These are phyloP conservation scores for Pseudomugil tenellus DNA, from an alignment of 2,797 vertebrate genomes.

Conservation along the genomic window DNA sequence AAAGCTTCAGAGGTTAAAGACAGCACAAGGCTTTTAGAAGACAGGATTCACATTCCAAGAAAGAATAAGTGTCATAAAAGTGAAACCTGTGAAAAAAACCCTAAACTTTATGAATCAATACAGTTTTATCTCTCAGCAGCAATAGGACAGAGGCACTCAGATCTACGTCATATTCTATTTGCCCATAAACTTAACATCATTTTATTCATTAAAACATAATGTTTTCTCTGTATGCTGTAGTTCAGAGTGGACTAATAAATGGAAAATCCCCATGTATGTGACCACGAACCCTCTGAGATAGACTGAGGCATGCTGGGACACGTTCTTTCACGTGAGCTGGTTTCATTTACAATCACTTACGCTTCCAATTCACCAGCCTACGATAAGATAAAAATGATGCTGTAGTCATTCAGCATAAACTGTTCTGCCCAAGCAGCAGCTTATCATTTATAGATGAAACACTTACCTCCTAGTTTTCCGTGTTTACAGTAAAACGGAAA, in stretches of 20 bases:
- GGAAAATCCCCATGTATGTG: constrained; percentile 6
- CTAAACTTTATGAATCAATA: constrained; percentile 5
- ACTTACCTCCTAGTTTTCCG: constrained; percentile 42
- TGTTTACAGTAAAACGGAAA: constrained; percentile 37
- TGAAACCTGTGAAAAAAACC: background rate
- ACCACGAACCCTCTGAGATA: constrained; percentile 25
- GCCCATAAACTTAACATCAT: constrained; percentile 3
- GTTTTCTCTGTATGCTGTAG: background rate
- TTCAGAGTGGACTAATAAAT: background rate
- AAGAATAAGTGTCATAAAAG: constrained; percentile 25
- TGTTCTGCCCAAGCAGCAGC: constrained; percentile 25
- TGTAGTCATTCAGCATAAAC: constrained; percentile 10
- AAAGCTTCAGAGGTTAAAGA: constrained; percentile 45
- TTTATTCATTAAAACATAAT: background rate
- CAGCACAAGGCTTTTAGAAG: constrained; percentile 57
- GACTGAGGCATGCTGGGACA: constrained; percentile 40
- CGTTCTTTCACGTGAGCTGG: constrained; percentile 21
- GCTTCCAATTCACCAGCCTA: constrained; percentile 7
- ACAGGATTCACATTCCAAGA: constrained; percentile 32
- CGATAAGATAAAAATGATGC: constrained; percentile 5
- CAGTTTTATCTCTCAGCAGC: constrained; percentile 12
- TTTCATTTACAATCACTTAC: constrained; percentile 34
- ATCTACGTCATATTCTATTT: background rate
- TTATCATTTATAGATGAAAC: constrained; percentile 54
- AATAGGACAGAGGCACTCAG: background rate